Percentiles rank a stretch among this genome's conserved stretches.
Evolutionary conservation across 53 echinoderm and acorn worm genomes (phyloP).

Genomic region (Glandiceps talaboti): DNA sequence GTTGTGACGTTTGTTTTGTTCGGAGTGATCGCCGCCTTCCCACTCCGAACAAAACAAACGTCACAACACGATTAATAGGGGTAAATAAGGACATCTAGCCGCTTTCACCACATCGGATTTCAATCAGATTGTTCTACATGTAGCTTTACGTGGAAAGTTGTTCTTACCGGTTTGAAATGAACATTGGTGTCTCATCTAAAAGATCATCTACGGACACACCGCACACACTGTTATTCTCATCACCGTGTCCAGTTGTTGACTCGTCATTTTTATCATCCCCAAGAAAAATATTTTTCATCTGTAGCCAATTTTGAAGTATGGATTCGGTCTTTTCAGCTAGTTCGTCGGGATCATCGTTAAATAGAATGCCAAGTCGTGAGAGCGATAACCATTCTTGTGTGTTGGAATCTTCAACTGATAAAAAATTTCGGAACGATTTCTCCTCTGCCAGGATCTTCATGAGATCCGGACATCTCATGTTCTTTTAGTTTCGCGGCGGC

Average conservation of each 20-base stretch:
- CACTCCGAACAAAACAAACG: no score
- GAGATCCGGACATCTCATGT: neutral
- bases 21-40: no score
- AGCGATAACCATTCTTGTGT: neutral
- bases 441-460: neutral
- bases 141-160: no score
- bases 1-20: no score
- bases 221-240: no score
- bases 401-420: neutral
- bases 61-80: no score
- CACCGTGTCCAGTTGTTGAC: neutral
- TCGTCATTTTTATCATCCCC: neutral
- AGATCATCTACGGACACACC: neutral
- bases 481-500: no score
- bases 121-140: no score
- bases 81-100: no score
- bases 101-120: no score
- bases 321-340: neutral
- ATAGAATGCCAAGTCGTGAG: neutral
- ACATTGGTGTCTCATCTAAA: neutral
- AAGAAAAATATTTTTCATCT: neutral
- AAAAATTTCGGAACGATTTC: neutral
- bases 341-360: neutral
- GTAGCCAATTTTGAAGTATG: neutral
- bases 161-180: neutral